These are phyloP conservation scores for Catharus fuscescens DNA, from an alignment of 2,113 vertebrate species.

Conservation along the genomic window DNA sequence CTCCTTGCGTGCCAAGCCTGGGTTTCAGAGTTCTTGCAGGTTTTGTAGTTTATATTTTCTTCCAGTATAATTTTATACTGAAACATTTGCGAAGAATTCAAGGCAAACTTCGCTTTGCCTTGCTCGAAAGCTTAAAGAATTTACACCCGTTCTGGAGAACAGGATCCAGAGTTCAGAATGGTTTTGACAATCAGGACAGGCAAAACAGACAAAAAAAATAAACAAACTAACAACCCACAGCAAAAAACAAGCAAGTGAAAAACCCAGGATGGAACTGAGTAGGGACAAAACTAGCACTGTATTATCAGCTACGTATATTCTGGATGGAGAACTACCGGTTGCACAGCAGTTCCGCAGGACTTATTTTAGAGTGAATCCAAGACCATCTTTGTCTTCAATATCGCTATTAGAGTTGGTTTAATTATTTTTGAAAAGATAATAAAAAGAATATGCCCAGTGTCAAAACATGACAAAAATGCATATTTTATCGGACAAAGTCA, in stretches of 20 bases:
- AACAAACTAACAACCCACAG: not conserved
- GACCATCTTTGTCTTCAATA: not conserved
- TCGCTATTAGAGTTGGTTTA: not conserved
- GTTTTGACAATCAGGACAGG: not conserved
- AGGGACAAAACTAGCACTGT: not conserved
- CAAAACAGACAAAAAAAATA: not conserved
- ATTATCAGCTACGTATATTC: not conserved
- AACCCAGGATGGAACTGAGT: not conserved
- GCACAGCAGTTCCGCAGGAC: not conserved
- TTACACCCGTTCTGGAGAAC: not conserved
- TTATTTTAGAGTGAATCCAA: not conserved
- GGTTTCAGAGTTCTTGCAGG: not conserved
- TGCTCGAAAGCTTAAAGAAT: not conserved
- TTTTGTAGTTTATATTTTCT: not conserved
- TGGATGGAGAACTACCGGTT: not conserved
- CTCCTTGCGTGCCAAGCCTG: not conserved
- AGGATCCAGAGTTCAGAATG: not conserved
- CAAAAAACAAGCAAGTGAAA: rapidly evolving
- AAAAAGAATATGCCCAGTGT: not conserved
- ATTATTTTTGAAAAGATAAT: not conserved
- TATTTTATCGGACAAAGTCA: not conserved
- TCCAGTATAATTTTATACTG: not conserved
- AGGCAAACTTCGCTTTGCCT: not conserved
- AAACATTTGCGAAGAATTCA: not conserved
- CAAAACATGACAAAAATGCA: not conserved